A percentile compares a stretch with the other conserved stretches of the same genome.
Conservation (phyloP, 2,888 invertebrate genomes). For the Bembecia ichneumoniformis region DNA sequence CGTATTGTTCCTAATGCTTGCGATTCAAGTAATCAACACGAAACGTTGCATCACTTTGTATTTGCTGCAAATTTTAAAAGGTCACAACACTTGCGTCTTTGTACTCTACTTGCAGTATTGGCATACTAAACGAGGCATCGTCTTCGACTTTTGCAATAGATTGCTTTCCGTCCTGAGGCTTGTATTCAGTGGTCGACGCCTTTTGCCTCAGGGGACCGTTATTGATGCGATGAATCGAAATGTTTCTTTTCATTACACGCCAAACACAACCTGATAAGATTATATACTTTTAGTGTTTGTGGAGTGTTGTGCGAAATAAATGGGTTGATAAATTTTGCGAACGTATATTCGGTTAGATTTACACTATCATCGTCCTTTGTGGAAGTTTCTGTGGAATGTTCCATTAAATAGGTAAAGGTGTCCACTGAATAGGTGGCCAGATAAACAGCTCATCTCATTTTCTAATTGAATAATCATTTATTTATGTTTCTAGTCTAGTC, state of each 20-base stretch:
- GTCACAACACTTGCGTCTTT: background rate
- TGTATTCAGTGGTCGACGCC: slow-evolving; percentile 16
- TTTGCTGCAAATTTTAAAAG: background rate
- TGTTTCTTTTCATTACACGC: slow-evolving; percentile 11
- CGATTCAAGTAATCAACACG: too few relatives aligned
- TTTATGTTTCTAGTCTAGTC: too few relatives aligned
- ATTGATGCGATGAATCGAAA: slow-evolving; percentile 19
- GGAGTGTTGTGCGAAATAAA: background rate
- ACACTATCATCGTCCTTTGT: background rate
- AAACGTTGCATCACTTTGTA: too few relatives aligned
- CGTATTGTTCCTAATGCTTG: too few relatives aligned
- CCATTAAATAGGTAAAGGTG: background rate
- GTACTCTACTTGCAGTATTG: slow-evolving; percentile 1
- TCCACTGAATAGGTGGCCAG: too few relatives aligned
- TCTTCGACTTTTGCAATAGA: slow-evolving; percentile 22
- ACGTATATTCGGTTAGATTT: background rate
- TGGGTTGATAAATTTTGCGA: background rate
- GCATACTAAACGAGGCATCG: slow-evolving; percentile 20
- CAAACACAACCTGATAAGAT: slow-evolving; percentile 11
- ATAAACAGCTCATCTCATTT: too few relatives aligned
- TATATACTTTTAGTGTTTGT: background rate
- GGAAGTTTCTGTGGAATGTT: background rate
- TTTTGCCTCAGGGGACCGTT: slow-evolving; percentile 16
- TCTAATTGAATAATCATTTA: too few relatives aligned
- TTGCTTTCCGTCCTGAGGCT: slow-evolving; percentile 29